Evolutionary conservation across 2,888 invertebrate genomes (phyloP), one percentile per base, ranked within the genome.

Genomic region (Ennomos quercinarius): DNA sequence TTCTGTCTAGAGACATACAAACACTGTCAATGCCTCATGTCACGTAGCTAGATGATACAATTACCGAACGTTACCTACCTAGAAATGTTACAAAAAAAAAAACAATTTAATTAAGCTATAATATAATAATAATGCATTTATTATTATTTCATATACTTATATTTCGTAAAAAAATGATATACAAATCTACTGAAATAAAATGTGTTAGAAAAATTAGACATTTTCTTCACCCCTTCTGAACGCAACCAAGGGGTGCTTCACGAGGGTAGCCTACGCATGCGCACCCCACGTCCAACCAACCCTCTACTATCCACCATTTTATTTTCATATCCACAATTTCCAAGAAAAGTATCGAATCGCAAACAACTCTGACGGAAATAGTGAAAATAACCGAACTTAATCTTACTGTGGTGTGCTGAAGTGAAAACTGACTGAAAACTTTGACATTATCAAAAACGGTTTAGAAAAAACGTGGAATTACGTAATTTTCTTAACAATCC

Each of bases 251-350:
- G 72, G 70, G 73, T 74, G 67, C 12, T 9, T 34, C 1, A 42
- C 17, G 65, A 63, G 73, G 74, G 71, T 68, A 64, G 64, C 9
- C 9, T 62, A 66, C 90, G 89, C 91, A 86, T 83, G 91, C 91
- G 79, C 66, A n/a, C 47, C 36, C 52, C 45, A 66, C 74, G 61
- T 62, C 68, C 67, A 50, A 71, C 87, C 85, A 79, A 84, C 84
- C 38, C 37, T 34, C 43, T 77, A 71, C 70, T 64, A 68, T 77
- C 84, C 87, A 77, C 89, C 91, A 91, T 91, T 87, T 91, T 91
- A 85, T 80, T 84, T 87, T 71, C 75, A 77, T 82, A 81, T 80
- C 49, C 61, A 43, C 51, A 52, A 61, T 61, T 58, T 63, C 62
- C 53, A 49, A 61, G 59, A 66, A 66, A 66, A 59, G 10, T 44